Percentiles rank a stretch among this genome's conserved stretches.
These are phyloP conservation scores for Melanotaenia trifasciata DNA, from an alignment of 2,797 vertebrate genomes.

Conservation along the genomic window DNA sequence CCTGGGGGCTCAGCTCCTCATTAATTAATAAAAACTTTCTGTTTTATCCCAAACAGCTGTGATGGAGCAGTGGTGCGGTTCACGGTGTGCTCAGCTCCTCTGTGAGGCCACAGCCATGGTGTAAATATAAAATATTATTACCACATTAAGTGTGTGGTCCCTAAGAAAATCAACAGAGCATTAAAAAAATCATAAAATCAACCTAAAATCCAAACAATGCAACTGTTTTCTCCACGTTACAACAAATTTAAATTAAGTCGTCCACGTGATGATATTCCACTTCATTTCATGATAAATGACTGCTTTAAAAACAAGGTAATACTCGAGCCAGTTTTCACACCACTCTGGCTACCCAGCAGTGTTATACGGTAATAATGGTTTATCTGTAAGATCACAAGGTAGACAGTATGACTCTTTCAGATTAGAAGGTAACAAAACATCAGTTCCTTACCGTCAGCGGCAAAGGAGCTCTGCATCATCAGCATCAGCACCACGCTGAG, in stretches of 20 bases:
- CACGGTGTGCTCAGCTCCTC: constrained; percentile 40
- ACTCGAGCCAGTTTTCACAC: constrained; percentile 1
- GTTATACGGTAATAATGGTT: neutral
- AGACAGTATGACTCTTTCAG: constrained; percentile 40
- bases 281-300: neutral
- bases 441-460: constrained; percentile 77
- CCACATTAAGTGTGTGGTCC: neutral
- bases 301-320: neutral
- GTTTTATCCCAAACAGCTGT: neutral
- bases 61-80: constrained; percentile 22
- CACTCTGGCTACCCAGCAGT: neutral
- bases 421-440: constrained; percentile 29
- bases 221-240: neutral
- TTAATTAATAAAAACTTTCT: constrained; percentile 55
- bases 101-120: neutral
- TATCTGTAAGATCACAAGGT: neutral
- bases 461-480: constrained; percentile 77
- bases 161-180: neutral
- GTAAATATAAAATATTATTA: neutral
- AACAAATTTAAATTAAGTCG: neutral
- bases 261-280: neutral
- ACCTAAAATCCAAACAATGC: neutral
- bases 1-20: constrained; percentile 20
- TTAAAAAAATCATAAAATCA: neutral
- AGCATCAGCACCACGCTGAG: constrained; percentile 76